Evolutionary conservation across 2,797 vertebrate species (phyloP).

Genomic region (Coendou prehensilis): DNA sequence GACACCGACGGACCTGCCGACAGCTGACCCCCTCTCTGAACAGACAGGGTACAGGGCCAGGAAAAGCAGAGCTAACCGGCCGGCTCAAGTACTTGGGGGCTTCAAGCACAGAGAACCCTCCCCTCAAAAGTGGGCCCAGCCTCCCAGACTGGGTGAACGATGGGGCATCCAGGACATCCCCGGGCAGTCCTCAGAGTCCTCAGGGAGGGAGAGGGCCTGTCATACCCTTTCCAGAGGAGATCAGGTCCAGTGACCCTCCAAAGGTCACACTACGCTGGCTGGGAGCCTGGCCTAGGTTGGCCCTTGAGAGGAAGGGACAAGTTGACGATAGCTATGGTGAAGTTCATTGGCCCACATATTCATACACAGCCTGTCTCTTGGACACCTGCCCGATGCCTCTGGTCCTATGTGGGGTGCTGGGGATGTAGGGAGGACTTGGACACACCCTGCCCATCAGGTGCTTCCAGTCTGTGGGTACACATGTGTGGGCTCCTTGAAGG

Average conservation of each 20-base stretch:
- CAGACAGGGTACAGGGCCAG: neutral
- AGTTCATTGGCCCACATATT: neutral
- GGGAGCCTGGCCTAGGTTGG: neutral
- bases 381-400: neutral
- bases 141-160: neutral
- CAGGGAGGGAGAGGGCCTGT: neutral
- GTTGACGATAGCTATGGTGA: neutral
- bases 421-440: rapidly evolving
- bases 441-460: neutral
- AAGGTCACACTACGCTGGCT: too few species aligned
- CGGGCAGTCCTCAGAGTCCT: neutral
- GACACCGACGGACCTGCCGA: neutral
- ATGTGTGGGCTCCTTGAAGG: neutral
- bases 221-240: neutral
- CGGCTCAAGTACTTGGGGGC: rapidly evolving
- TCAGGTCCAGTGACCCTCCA: neutral
- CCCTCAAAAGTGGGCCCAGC: neutral
- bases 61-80: neutral
- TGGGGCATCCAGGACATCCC: neutral
- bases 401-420: neutral
- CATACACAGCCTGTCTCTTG: neutral
- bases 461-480: neutral
- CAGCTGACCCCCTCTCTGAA: neutral
- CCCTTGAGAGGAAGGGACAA: neutral
- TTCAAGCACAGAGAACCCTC: neutral